These are phyloP conservation scores for Misgurnus anguillicaudatus DNA, from an alignment of 2,113 vertebrate genomes.

Conservation along the genomic window DNA sequence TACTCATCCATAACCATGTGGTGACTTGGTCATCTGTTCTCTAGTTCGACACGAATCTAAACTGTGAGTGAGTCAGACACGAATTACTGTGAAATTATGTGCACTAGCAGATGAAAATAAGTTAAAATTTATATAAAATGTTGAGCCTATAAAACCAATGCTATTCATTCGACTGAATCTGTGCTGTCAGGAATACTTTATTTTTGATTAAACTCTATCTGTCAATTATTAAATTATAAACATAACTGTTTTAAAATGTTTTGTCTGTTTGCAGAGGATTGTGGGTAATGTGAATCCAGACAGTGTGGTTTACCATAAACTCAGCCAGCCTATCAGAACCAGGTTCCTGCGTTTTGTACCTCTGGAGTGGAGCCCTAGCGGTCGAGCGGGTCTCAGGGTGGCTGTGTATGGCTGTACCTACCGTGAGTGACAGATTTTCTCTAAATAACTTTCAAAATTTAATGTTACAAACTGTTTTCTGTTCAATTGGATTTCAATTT, in stretches of 20 bases:
- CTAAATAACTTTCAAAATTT: background rate
- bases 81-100: slow-evolving; percentile 37
- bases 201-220: background rate
- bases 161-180: background rate
- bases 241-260: background rate
- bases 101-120: slow-evolving; percentile 31
- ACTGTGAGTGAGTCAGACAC: slow-evolving; percentile 44
- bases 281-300: slow-evolving; percentile 87
- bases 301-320: slow-evolving; percentile 83
- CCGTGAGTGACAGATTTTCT: slow-evolving; percentile 79
- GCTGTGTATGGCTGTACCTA: slow-evolving; percentile 91
- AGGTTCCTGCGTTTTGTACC: slow-evolving; percentile 89
- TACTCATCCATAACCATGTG: slow-evolving; percentile 44
- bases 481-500: no score
- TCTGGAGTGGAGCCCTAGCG: slow-evolving; percentile 81
- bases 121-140: slow-evolving; percentile 42
- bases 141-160: slow-evolving; percentile 13
- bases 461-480: slow-evolving; percentile 9
- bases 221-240: background rate
- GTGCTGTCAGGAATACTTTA: background rate
- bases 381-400: slow-evolving; percentile 84
- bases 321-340: slow-evolving; percentile 83
- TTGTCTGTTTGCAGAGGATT: slow-evolving; percentile 78
- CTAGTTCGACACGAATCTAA: slow-evolving; percentile 21
- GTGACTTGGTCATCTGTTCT: slow-evolving; percentile 44